phyloP scores from a whole-genome alignment of 2,797 vertebrate genomes.

The Myiotriccus ornatus region DNA sequence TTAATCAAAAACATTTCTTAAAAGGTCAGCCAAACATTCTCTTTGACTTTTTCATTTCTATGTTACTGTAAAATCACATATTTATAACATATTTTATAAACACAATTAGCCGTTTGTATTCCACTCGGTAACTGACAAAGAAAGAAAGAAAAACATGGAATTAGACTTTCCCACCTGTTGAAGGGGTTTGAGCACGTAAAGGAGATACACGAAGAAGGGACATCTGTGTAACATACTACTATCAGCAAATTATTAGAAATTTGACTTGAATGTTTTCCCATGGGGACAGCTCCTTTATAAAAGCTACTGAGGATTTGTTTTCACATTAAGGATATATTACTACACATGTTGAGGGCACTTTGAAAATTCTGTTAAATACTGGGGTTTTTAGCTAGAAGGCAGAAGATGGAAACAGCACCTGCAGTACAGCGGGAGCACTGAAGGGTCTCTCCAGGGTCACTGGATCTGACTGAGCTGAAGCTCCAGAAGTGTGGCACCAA shows the following conservation, averaged over 20 bases:
- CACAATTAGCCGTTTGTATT: neutral
- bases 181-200: neutral
- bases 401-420: neutral
- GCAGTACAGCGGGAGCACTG: neutral
- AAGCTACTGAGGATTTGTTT: neutral
- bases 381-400: neutral
- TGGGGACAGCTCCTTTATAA: neutral
- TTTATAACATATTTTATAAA: neutral
- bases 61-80: neutral
- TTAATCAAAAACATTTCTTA: neutral
- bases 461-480: neutral
- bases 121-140: neutral
- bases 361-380: too few relatives aligned
- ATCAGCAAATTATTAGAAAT: neutral
- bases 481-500: accelerated
- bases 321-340: neutral
- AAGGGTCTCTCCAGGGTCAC: neutral
- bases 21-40: neutral
- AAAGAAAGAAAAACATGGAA: neutral
- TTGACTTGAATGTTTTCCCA: neutral
- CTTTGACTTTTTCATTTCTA: neutral
- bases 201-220: neutral
- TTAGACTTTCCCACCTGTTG: neutral
- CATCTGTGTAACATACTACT: neutral
- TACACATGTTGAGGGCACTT: too few relatives aligned